Conservation (phyloP, 2,888 invertebrate genomes). For the Drosophila leonis region DNA sequence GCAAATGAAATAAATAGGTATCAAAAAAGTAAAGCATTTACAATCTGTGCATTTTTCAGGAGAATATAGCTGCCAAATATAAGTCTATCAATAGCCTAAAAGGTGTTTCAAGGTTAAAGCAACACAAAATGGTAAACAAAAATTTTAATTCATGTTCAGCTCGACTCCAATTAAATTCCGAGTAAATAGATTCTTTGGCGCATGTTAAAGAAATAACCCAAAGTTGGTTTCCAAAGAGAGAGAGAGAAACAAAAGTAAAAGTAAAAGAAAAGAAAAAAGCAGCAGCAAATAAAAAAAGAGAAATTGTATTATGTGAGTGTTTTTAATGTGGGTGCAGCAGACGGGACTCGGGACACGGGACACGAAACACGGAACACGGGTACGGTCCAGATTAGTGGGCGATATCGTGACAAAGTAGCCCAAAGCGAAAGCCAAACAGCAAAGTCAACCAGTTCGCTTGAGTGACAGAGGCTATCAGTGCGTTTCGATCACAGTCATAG, state of each 20-base stretch:
- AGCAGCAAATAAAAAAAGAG: neutral
- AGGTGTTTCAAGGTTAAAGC: neutral
- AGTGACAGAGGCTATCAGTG: conserved; percentile 77
- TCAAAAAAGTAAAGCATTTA: no score
- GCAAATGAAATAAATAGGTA: no score
- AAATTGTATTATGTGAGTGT: conserved; percentile 25
- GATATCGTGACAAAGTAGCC: conserved; percentile 42
- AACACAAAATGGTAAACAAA: neutral
- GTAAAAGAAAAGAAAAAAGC: neutral
- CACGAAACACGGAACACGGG: neutral
- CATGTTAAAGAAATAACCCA: conserved; percentile 15
- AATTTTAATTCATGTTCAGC: neutral
- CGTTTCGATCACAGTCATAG: conserved; percentile 66
- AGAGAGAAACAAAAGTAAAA: neutral
- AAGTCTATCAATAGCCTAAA: neutral
- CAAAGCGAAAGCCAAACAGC: conserved; percentile 17
- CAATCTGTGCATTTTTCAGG: no score
- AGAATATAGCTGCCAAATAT: neutral
- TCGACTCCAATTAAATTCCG: conserved; percentile 11
- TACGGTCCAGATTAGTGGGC: conserved; percentile 46
- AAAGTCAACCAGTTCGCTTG: conserved; percentile 53
- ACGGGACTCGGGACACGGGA: neutral
- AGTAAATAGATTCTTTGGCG: neutral
- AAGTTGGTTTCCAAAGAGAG: neutral
- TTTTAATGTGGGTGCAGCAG: conserved; percentile 26